Conservation (phyloP, 2,888 invertebrate genomes). For the Lomographa bimaculata region DNA sequence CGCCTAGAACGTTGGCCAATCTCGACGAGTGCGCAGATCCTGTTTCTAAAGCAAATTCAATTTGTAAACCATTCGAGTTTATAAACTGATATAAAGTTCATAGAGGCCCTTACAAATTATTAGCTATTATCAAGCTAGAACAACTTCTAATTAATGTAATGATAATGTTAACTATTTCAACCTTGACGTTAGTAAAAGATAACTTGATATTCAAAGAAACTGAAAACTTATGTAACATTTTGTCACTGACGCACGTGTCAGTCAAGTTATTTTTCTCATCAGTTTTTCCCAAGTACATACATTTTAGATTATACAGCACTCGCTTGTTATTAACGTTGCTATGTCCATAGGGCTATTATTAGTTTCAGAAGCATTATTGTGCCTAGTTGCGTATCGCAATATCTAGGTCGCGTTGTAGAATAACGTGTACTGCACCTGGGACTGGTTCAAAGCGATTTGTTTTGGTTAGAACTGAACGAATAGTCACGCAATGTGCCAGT, state of each 20-base stretch:
- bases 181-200: too few species aligned
- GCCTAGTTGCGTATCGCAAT: conserved; percentile 33
- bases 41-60: conserved; percentile 14
- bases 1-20: conserved; percentile 27
- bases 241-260: too few species aligned
- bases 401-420: conserved; percentile 57
- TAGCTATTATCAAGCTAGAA: too few species aligned
- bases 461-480: conserved; percentile 12
- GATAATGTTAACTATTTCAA: too few species aligned
- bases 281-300: conserved; percentile 8
- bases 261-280: conserved; percentile 14
- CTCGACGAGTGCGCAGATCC: conserved; percentile 22
- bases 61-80: conserved; percentile 6
- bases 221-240: too few species aligned
- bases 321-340: too few species aligned
- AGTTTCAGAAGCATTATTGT: conserved; percentile 13
- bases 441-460: conserved; percentile 24
- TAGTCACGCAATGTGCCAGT: conserved; percentile 1
- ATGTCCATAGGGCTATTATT: conserved; percentile 22
- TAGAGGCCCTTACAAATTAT: too few species aligned
- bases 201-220: too few species aligned
- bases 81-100: too few species aligned
- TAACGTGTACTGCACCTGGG: conserved; percentile 44
- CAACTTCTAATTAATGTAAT: too few species aligned
- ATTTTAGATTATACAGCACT: too few species aligned